Evolutionary conservation across 2,113 vertebrate species (phyloP).

Genomic region (Tamias sibiricus): DNA sequence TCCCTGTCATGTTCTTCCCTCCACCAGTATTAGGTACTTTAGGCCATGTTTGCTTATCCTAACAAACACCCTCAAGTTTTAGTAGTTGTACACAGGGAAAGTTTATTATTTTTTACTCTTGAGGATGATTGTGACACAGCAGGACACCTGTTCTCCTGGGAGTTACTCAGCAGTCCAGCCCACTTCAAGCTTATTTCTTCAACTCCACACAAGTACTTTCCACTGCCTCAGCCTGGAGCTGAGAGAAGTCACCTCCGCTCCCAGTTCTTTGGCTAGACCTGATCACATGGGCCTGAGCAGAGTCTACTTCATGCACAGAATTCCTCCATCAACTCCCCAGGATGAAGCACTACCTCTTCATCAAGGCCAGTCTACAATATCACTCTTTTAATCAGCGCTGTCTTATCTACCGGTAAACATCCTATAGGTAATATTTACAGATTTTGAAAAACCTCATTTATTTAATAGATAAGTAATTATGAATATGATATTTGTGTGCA

Average conservation of each 20-base stretch:
- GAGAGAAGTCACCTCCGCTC: not conserved
- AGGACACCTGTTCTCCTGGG: not conserved
- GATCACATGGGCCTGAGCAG: not conserved
- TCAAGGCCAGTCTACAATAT: not conserved
- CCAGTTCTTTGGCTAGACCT: not conserved
- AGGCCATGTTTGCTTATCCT: not conserved
- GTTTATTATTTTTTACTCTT: not conserved
- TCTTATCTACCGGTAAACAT: not conserved
- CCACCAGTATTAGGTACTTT: not conserved
- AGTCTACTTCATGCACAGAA: not conserved
- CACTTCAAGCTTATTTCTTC: not conserved
- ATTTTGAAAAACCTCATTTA: not conserved
- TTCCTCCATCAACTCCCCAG: not conserved
- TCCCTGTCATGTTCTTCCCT: not conserved
- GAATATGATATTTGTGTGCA: not conserved
- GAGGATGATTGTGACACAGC: not conserved
- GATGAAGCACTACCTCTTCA: not conserved
- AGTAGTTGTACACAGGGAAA: not conserved
- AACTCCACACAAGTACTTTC: not conserved
- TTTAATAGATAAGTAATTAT: not conserved
- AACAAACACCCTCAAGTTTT: not conserved
- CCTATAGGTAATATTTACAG: not conserved
- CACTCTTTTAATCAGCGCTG: not conserved
- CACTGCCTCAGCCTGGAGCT: not conserved
- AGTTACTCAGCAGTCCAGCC: not conserved